Base-by-base conservation (phyloP, 2,888 invertebrate species). In the Microplitis manilae region DNA sequence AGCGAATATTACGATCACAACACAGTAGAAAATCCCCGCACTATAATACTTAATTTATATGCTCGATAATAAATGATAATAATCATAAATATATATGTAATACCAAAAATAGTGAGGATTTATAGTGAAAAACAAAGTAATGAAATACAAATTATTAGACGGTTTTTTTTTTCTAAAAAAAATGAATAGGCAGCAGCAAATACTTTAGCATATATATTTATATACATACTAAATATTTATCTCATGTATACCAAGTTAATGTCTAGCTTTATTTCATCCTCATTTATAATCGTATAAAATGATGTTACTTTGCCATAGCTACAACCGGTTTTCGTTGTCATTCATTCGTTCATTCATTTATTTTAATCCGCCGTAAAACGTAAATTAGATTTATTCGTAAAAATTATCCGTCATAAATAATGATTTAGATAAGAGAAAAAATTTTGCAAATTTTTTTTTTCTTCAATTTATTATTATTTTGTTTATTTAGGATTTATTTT, bases 251-350 rank as follows among this genome's bases (percentile, higher is more conserved):
- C 30, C 30, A 30, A 30, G 30, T 8, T 6, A 30, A 30, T 30
- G 9, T 65, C 8, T 30, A 8, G 13, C 8, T 65, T 65, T 30
- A 65, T 65, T 65, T 65, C 20, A 9, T 7, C 65, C 38, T 65
- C 65, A 65, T 65, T 65, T 65, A 65, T 65, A 65, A 13, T 65
- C 38, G 65, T 65, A 65, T 8, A 30, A 65, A 65, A 65, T 62
- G 13, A 65, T 65, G 38, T 13, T 65, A 9, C 13, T 65, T 65
- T 6, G 65, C 30, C 20, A 13, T 20, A 13, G 65, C 20, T 30
- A 65, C 38, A 65, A 65, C 65, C 65, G 65, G 65, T 65, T 65
- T 65, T 65, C 50, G 50, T 50, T 13, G 50, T 50, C 50, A 50
- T 50, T 65, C 13, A 20, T 8, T 50, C 13, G 13, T 50, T 65